Base-by-base conservation (phyloP, 2,888 invertebrate genomes). In the Trilocha varians region DNA sequence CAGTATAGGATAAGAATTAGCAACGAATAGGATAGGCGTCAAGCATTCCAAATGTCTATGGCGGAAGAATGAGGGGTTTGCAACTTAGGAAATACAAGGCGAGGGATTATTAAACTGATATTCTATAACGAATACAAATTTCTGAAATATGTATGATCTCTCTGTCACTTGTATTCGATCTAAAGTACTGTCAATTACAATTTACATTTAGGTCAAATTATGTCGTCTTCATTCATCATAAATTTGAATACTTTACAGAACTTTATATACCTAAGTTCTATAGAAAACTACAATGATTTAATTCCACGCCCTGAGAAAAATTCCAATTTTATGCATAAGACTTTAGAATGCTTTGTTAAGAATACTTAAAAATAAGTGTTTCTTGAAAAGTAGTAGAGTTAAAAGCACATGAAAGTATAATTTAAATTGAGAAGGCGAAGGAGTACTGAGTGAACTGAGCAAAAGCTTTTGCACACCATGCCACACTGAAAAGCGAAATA, bases 1-100 rank as follows among this genome's bases (percentile, higher is more conserved):
- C 68, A 62, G 52, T 59, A 73, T 45, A 70, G 72, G 67, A 67
- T 79, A 80, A 80, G 70, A 75, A 68, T 57, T 70, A 79, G 79
- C 79, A 69, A 70, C 63, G 66, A 58, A 68, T 52, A 67, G 62
- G 58, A 58, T 50, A 60, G 62, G 59, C 59, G 57, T 52, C 50
- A 68, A 70, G 67, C 70, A 65, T 66, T 69, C 66, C 56, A 56
- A 60, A 50, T 56, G 48, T 55, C 42, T 36, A 45, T 32, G 41
- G 39, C 43, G 38, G 33, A 43, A 36, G n/a, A n/a, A n/a, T n/a
- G n/a, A n/a, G n/a, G n/a, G n/a, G n/a, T n/a, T n/a, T n/a, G n/a
- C n/a, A n/a, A n/a, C n/a, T n/a, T 15, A 45, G 32, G 14, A 41
- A 43, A 42, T 40, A 36, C n/a, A n/a, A n/a, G n/a, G n/a, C n/a